Evolutionary conservation across 2,797 vertebrate genomes (phyloP), one percentile per base, ranked within the genome.

Genomic region (Alcedo quadribrachys): DNA sequence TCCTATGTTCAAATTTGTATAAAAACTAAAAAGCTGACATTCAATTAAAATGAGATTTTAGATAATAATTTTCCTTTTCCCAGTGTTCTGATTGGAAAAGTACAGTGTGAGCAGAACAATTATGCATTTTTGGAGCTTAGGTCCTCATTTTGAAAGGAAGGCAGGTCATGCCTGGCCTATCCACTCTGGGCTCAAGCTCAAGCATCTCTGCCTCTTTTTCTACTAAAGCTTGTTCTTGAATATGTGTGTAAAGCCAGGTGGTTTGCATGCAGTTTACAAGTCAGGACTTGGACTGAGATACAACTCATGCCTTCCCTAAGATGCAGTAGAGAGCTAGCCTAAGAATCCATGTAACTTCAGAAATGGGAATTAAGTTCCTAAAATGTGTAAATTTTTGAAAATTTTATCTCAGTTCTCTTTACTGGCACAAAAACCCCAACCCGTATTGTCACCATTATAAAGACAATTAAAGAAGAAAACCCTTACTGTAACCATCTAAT

Each of bases 21-120:
- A 24, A 48, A 48, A 48, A 48, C 13, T 7, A 2, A 61, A 94
- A 83, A 62, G 28, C 16, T 58, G 46, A 16, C 19, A 20, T 63
- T 77, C 9, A 77, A 71, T 87, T 75, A 51, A 93, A 87, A 61
- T 30, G 20, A 13, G 43, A 54, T 80, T 82, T 62, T 45, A 10
- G 67, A 16, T 30, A 63, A 15, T 67, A 20, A 24, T 6, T 18
- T 18, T 76, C 5, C 17, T 92, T 89, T 84, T 58, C 48, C 35
- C 35, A 25, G 25, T 61, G 48, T 40, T 86, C 35, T 66, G 43
- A 71, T 33, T 15, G 37, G 43, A 87, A 73, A 63, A n/a, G 1
- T 16, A 9, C 18, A 24, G 8, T 25, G 16, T 78, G 60, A 91
- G 75, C 28, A 12, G 21, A 77, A 8, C 11, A 8, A 9, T 51